phyloP scores from a whole-genome alignment of 2,797 vertebrate genomes.

The Gymnothorax javanicus region DNA sequence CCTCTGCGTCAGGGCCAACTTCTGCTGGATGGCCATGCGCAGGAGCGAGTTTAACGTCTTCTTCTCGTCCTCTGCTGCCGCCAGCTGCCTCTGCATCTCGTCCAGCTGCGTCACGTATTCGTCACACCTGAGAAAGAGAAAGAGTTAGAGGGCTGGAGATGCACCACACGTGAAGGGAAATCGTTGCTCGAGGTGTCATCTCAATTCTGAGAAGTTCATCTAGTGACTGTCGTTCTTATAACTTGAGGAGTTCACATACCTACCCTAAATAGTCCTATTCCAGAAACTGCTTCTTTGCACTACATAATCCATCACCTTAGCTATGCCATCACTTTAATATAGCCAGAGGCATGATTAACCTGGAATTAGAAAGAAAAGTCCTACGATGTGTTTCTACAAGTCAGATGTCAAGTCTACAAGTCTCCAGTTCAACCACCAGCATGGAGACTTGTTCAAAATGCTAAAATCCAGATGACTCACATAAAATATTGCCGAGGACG shows the following conservation, averaged over 20 bases:
- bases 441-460: no score
- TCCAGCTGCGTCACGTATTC: conserved; percentile 96
- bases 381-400: no score
- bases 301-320: not conserved
- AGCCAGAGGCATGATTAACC: not conserved
- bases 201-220: not conserved
- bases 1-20: conserved; percentile 93
- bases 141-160: conserved; percentile 22
- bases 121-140: conserved; percentile 80
- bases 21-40: conserved; percentile 98
- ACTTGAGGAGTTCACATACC: not conserved
- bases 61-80: conserved; percentile 98
- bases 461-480: no score
- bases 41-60: conserved; percentile 97
- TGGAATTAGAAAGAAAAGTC: no score
- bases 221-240: not conserved
- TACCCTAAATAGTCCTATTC: not conserved
- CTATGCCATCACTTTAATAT: not conserved
- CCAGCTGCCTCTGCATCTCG: conserved; percentile 98
- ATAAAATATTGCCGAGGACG: no score
- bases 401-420: no score
- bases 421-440: no score
- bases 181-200: not conserved
- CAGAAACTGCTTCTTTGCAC: not conserved
- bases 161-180: not conserved